These are phyloP conservation scores for Trachelus troglodyta DNA, from an alignment of 2,888 invertebrate genomes.

Conservation along the genomic window DNA sequence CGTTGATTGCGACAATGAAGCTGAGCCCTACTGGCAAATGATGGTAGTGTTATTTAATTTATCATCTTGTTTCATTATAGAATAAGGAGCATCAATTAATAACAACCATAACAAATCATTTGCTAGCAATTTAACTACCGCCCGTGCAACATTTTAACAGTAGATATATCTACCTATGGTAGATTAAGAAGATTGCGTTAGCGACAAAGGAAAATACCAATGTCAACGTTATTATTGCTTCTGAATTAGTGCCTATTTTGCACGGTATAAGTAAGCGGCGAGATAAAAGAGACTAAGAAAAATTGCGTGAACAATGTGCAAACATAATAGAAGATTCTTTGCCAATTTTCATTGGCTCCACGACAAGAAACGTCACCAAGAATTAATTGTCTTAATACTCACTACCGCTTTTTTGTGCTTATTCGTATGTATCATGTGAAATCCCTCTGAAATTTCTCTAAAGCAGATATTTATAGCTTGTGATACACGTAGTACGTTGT, in stretches of 20 bases:
- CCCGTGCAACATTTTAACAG: not conserved
- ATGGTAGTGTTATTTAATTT: conserved; percentile 39
- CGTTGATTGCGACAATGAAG: conserved; percentile 52
- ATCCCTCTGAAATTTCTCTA: not conserved
- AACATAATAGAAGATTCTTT: not conserved
- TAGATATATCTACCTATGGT: not conserved
- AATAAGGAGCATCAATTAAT: not conserved
- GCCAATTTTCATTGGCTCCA: not conserved
- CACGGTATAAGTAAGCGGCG: not conserved
- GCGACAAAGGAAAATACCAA: not conserved
- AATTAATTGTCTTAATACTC: not conserved
- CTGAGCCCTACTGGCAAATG: conserved; percentile 56
- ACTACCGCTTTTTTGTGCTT: not conserved
- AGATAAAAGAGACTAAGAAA: not conserved
- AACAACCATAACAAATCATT: not conserved
- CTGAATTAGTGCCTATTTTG: not conserved
- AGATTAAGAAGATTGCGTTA: not conserved
- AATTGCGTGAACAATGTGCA: not conserved
- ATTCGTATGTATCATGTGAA: not conserved
- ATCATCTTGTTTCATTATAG: not conserved
- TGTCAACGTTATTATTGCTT: not conserved
- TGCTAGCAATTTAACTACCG: not conserved
- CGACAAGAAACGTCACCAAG: not conserved
- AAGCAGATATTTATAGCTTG: not conserved
- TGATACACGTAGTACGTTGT: too few relatives aligned